These are phyloP conservation scores for Cyrtodaria siliqua DNA, from an alignment of 2,888 invertebrate genomes.

Conservation along the genomic window DNA sequence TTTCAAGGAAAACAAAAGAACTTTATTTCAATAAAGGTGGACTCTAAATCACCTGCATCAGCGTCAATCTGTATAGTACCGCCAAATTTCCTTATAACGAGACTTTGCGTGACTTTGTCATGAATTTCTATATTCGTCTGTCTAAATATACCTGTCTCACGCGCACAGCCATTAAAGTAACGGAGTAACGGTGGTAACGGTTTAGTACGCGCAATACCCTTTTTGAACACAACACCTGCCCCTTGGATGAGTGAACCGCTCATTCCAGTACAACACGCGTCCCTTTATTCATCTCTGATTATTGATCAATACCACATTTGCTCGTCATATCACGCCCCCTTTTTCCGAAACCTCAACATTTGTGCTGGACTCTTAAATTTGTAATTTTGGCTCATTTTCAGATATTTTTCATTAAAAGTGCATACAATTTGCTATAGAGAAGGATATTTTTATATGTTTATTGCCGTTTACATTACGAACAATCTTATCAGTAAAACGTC, in stretches of 20 bases:
- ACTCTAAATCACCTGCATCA: too few relatives aligned
- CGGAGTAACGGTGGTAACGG: conserved; percentile 48
- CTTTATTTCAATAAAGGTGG: too few relatives aligned
- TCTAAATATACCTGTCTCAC: not conserved
- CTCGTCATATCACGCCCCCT: not conserved
- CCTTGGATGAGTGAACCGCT: conserved; percentile 44
- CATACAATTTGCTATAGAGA: too few relatives aligned
- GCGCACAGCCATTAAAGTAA: conserved; percentile 14
- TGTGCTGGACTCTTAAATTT: not conserved
- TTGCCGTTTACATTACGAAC: too few relatives aligned
- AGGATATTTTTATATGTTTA: too few relatives aligned
- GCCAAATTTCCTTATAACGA: not conserved
- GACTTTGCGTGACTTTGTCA: too few relatives aligned
- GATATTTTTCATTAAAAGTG: too few relatives aligned
- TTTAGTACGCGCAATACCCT: conserved; percentile 44
- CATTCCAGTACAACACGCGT: conserved; percentile 6
- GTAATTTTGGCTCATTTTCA: too few relatives aligned
- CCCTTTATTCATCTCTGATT: not conserved
- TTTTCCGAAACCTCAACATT: not conserved
- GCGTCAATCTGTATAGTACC: too few relatives aligned
- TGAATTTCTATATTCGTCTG: too few relatives aligned
- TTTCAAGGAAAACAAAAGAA: too few relatives aligned
- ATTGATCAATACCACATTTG: not conserved
- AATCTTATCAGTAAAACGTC: too few relatives aligned
- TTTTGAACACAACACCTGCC: conserved; percentile 45